Evolutionary conservation across 1,140 invertebrate species (phyloP).

Genomic region (Bombyx mandarina): DNA sequence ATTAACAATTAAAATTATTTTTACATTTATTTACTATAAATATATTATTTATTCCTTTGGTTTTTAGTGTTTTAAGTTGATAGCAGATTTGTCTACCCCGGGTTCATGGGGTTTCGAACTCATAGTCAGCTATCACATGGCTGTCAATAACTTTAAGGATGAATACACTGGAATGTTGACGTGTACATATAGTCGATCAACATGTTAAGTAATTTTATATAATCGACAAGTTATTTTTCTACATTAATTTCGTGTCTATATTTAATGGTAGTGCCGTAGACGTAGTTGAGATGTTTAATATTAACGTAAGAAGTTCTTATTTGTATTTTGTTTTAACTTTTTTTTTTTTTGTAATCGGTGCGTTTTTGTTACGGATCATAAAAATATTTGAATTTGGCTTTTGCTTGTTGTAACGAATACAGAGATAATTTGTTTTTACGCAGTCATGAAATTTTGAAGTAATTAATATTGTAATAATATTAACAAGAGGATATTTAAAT

Average conservation of each 20-base stretch:
- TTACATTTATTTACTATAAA: background rate
- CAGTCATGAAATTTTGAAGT: too few relatives aligned
- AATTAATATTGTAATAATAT: too few relatives aligned
- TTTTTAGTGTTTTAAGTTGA: background rate
- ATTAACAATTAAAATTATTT: background rate
- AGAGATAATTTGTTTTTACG: too few relatives aligned
- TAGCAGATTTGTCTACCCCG: slow-evolving; percentile 55
- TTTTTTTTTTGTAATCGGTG: too few relatives aligned
- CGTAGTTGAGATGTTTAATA: slow-evolving; percentile 22
- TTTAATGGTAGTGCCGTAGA: slow-evolving; percentile 53
- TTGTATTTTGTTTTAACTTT: too few relatives aligned
- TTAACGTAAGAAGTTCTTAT: too few relatives aligned
- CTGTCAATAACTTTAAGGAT: slow-evolving; percentile 70
- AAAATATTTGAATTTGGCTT: too few relatives aligned
- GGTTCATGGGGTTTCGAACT: slow-evolving; percentile 45
- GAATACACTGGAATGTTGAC: slow-evolving; percentile 66
- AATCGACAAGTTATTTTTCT: slow-evolving; percentile 69
- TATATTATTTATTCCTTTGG: background rate
- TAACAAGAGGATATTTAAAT: too few relatives aligned
- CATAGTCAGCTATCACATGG: slow-evolving; percentile 71
- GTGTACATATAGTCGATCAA: slow-evolving; percentile 68
- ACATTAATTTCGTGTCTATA: slow-evolving; percentile 56
- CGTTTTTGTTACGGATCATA: too few relatives aligned
- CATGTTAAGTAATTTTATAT: slow-evolving; percentile 62
- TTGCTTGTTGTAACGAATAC: too few relatives aligned